Base-by-base conservation (phyloP, 2,113 vertebrate species). In the Corythornis vintsioides region DNA sequence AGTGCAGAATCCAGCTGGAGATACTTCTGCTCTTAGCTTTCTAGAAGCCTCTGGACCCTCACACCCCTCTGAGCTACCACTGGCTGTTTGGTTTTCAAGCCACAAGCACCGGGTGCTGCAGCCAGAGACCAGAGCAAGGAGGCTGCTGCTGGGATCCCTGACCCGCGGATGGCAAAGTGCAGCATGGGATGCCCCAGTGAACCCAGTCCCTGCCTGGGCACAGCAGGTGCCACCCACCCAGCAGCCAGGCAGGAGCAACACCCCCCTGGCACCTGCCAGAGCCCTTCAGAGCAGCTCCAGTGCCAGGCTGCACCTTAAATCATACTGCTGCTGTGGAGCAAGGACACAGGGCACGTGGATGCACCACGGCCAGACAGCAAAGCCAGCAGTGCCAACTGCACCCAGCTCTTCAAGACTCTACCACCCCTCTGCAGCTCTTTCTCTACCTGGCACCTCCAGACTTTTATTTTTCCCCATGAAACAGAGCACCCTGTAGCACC, bases 401-500 rank as follows among this genome's bases (percentile, higher is more conserved):
- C 25, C 53, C 47, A 10, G 22, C 40, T 33, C 14, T 12, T 40
- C 15, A 3, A 17, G 53, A 3, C 15, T n/a, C 57, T 5, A 10
- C 11, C 24, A 9, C 24, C 20, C 3, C 6, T 13, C 21, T 38
- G 42, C 1, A 65, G 42, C 42, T 5, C 40, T 12, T 60, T 33
- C 42, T 35, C 38, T 38, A 38, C 38, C 38, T 38, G 38, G 10
- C 10, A 38, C 10, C 38, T 38, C 38, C 38, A 38, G 38, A 11
- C 38, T 38, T 38, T 38, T 31, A 38, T 38, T 38, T n/a, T 17
- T 15, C 60, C 22, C 33, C n/a, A 15, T 25, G 28, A 50, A 70
- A 42, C 19, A 11, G 19, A 57, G 24, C 5, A 29, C 20, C 6
- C 0, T 6, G 20, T 7, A 12, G 28, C 4, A 26, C 11, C 1